phyloP scores from a whole-genome alignment of 2,797 vertebrate species.

The Notolabrus celidotus region DNA sequence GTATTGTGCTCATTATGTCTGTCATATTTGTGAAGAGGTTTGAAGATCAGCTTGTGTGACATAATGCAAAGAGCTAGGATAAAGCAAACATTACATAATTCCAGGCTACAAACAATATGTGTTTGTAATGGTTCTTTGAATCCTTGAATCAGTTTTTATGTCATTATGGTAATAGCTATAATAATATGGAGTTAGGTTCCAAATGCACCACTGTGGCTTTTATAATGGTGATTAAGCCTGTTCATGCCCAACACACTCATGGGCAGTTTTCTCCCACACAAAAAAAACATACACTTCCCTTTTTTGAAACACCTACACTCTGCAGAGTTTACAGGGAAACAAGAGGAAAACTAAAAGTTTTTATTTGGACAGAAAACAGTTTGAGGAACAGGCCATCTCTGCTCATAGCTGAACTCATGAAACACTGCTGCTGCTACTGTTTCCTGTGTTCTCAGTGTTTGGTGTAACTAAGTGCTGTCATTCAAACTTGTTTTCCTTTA shows the following conservation, averaged over 20 bases:
- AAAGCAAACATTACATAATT: constrained; percentile 7
- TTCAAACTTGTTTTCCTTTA: neutral
- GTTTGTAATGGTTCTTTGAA: neutral
- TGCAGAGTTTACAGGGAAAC: constrained; percentile 2
- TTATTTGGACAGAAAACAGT: neutral
- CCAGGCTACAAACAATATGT: neutral
- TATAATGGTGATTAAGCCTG: constrained; percentile 46
- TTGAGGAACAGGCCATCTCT: neutral
- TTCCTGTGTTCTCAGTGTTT: neutral
- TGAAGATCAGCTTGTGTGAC: neutral
- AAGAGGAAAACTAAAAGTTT: constrained; percentile 1
- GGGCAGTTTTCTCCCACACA: constrained; percentile 56
- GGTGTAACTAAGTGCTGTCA: too few species aligned
- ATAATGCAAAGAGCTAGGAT: neutral
- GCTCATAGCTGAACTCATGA: neutral
- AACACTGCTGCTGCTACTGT: neutral
- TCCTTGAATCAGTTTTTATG: neutral
- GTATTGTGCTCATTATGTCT: neutral
- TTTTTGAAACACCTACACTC: constrained; percentile 44
- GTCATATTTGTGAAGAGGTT: neutral
- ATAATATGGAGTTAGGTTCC: constrained; percentile 30
- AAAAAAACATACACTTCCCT: constrained; percentile 12
- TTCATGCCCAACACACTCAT: constrained; percentile 7
- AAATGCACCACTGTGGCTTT: constrained; percentile 33
- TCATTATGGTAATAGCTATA: constrained; percentile 39